Conservation (phyloP, 2,888 invertebrate species). For the Scrobipalpa costella region DNA sequence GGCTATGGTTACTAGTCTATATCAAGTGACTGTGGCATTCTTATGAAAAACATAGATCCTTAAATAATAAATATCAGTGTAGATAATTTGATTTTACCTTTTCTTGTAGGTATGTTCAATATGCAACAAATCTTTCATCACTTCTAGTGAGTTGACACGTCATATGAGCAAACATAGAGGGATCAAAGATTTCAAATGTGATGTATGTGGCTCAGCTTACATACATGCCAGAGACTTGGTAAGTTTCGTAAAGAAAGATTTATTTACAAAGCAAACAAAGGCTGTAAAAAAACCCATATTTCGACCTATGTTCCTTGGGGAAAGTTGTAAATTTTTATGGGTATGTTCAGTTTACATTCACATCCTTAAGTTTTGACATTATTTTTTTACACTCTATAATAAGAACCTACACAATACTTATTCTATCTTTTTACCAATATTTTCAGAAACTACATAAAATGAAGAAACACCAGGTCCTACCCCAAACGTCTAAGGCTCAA, state of each 20-base stretch:
- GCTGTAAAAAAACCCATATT: too few relatives aligned
- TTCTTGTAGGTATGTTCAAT: conserved; percentile 61
- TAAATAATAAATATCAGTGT: too few relatives aligned
- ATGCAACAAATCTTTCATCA: conserved; percentile 82
- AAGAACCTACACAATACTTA: too few relatives aligned
- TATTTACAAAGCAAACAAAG: too few relatives aligned
- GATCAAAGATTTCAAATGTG: conserved; percentile 81
- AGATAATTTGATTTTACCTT: too few relatives aligned
- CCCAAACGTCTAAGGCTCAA: conserved; percentile 43
- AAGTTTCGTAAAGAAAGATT: conserved; percentile 35
- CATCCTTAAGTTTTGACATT: background rate
- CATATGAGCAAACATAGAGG: conserved; percentile 82
- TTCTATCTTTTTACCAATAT: too few relatives aligned
- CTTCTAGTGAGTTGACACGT: conserved; percentile 81
- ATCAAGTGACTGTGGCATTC: too few relatives aligned
- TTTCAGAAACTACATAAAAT: conserved; percentile 71
- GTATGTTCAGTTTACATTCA: too few relatives aligned
- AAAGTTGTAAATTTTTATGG: too few relatives aligned
- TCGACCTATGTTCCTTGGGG: too few relatives aligned
- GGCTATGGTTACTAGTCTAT: too few relatives aligned
- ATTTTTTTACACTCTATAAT: background rate
- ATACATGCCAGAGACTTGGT: conserved; percentile 81
- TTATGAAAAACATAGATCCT: background rate
- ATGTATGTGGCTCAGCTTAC: conserved; percentile 79
- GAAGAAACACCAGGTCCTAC: conserved; percentile 60